phyloP scores from a whole-genome alignment of 2,797 vertebrate genomes.

The Neopelma chrysocephalum region DNA sequence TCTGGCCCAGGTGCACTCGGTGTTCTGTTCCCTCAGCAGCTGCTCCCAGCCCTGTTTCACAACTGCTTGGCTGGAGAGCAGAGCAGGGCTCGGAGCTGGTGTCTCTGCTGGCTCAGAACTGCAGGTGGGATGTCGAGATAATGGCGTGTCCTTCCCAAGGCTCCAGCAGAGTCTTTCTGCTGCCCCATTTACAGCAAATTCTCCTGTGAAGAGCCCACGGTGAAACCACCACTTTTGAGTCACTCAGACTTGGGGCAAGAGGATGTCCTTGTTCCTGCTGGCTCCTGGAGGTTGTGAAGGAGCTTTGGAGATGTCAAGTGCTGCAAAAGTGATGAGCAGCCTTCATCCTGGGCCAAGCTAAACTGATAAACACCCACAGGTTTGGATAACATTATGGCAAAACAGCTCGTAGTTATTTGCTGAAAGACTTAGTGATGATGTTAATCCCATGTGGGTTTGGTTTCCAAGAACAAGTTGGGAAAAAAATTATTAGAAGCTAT shows the following conservation, averaged over 20 bases:
- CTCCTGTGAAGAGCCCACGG: background rate
- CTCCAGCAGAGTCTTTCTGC: background rate
- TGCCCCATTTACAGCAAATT: fast-evolving
- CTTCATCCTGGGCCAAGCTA: background rate
- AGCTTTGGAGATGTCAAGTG: background rate
- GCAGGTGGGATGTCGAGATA: fast-evolving
- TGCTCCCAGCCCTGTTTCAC: background rate
- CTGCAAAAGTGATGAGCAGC: background rate
- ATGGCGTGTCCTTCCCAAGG: fast-evolving
- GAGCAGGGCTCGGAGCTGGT: background rate
- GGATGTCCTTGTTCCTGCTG: background rate
- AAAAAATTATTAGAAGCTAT: background rate
- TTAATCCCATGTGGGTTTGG: background rate
- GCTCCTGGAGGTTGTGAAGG: background rate
- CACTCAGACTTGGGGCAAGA: background rate
- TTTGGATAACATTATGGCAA: fast-evolving
- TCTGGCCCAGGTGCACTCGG: background rate
- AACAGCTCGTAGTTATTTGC: background rate
- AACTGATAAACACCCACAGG: background rate
- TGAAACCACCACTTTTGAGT: background rate
- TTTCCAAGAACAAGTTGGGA: background rate
- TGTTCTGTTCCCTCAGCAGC: background rate
- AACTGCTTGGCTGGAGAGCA: background rate
- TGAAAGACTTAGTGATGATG: background rate
- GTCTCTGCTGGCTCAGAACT: background rate